Conservation (phyloP, 2,888 invertebrate species). For the Drosophila algonquin region DNA sequence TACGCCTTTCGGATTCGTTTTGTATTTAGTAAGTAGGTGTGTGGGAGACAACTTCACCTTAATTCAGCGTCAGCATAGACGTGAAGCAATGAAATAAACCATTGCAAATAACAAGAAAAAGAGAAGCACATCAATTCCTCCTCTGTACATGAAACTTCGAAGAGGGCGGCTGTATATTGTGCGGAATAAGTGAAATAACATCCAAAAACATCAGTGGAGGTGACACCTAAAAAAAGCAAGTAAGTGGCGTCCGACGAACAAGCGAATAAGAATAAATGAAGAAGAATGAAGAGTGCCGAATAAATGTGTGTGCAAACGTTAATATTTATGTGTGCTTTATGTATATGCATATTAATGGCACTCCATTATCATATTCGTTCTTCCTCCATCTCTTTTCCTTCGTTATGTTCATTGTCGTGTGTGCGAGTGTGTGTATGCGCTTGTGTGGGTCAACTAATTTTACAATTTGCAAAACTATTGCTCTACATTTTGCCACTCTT, state of each 20-base stretch:
- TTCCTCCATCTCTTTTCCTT: constrained; percentile 16
- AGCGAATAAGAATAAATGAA: constrained; percentile 26
- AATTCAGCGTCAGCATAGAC: constrained; percentile 1
- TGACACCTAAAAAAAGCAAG: constrained; percentile 37
- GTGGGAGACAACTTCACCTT: constrained; percentile 1
- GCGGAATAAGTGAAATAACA: constrained; percentile 12
- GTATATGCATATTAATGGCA: constrained; percentile 28
- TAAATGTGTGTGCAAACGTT: constrained; percentile 3
- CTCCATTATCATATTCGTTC: constrained; percentile 40
- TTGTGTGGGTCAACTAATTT: constrained; percentile 4
- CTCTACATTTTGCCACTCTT: background rate
- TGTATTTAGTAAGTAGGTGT: background rate
- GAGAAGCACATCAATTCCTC: background rate
- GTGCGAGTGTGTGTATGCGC: background rate
- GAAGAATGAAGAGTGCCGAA: constrained; percentile 10
- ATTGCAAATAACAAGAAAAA: background rate
- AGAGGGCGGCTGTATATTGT: constrained; percentile 3
- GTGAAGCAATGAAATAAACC: background rate
- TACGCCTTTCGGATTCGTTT: constrained; percentile 25
- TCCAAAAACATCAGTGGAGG: constrained; percentile 11
- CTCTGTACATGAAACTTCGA: background rate
- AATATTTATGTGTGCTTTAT: constrained; percentile 6
- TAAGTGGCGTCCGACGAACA: constrained; percentile 28
- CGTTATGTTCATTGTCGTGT: background rate
- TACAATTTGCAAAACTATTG: background rate